These are phyloP conservation scores for Heliothis virescens DNA, from an alignment of 1,140 invertebrate genomes.

Conservation along the genomic window DNA sequence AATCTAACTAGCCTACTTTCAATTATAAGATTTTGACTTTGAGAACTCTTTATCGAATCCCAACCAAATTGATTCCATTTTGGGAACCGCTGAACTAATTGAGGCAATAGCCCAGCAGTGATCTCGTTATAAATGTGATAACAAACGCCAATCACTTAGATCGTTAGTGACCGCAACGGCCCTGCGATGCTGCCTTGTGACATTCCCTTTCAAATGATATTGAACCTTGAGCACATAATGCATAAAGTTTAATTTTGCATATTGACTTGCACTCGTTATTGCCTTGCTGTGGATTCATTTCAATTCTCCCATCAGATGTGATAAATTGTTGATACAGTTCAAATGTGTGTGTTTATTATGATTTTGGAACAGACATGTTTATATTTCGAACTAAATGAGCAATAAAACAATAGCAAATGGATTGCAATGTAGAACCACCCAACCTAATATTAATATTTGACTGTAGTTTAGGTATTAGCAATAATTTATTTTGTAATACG, in stretches of 20 bases:
- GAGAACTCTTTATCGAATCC: neutral
- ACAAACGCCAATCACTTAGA: slow-evolving; percentile 51
- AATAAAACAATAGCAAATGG: neutral
- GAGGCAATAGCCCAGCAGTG: slow-evolving; percentile 25
- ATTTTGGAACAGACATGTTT: neutral
- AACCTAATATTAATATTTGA: neutral
- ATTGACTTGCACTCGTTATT: slow-evolving; percentile 6
- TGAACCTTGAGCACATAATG: neutral
- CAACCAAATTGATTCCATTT: slow-evolving; percentile 11
- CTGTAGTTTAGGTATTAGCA: no score
- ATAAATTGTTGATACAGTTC: slow-evolving; percentile 24
- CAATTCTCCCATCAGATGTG: slow-evolving; percentile 20
- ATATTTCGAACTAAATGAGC: neutral
- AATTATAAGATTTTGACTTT: no score
- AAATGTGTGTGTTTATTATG: slow-evolving; percentile 16
- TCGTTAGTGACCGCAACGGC: slow-evolving; percentile 44
- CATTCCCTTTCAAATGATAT: neutral
- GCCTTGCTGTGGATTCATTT: slow-evolving; percentile 21
- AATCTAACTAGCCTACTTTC: no score
- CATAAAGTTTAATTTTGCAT: slow-evolving; percentile 15
- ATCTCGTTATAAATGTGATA: slow-evolving; percentile 51
- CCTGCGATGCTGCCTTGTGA: slow-evolving; percentile 30
- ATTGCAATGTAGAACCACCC: neutral
- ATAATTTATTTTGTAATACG: no score
- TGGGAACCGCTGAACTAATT: slow-evolving; percentile 21